These are phyloP conservation scores for Sylvicapra grimmia DNA, from an alignment of 2,113 vertebrate species.

Conservation along the genomic window DNA sequence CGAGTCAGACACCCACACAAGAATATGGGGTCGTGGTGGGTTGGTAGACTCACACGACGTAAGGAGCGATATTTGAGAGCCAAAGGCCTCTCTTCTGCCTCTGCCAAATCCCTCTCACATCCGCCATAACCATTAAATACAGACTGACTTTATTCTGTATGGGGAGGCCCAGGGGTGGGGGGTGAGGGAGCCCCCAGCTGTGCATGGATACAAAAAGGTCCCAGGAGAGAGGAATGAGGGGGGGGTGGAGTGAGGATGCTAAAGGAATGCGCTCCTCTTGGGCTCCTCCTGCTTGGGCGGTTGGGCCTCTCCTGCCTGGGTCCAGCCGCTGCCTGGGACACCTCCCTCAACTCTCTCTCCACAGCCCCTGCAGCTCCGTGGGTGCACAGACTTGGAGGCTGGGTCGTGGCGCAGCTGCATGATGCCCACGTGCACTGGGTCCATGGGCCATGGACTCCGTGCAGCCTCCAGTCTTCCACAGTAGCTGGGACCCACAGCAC, in stretches of 20 bases:
- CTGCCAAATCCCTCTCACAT: conserved; percentile 95
- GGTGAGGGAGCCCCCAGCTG: conserved; percentile 87
- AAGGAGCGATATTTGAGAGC: conserved; percentile 93
- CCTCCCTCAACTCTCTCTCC: not conserved
- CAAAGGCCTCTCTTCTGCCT: conserved; percentile 88
- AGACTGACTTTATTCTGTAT: conserved; percentile 99
- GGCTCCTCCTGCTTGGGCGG: not conserved
- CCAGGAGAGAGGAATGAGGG: conserved; percentile 71
- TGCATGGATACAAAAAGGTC: conserved; percentile 86
- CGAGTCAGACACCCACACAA: conserved; percentile 97
- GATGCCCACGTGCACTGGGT: not conserved
- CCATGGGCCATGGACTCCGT: rapidly evolving
- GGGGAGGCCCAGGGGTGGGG: conserved; percentile 88
- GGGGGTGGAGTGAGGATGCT: conserved; percentile 79
- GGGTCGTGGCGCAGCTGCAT: not conserved
- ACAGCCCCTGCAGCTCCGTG: not conserved
- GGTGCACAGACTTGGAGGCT: rapidly evolving
- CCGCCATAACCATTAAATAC: conserved; percentile 99
- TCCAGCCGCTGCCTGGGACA: rapidly evolving
- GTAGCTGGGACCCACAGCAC: not conserved
- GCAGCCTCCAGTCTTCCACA: not conserved
- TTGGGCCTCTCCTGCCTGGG: not conserved
- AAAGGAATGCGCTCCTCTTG: conserved; percentile 37
- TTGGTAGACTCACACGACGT: conserved; percentile 99
- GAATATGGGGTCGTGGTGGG: conserved; percentile 96